A percentile compares a stretch with the other conserved stretches of the same genome.
phyloP scores from a whole-genome alignment of 2,888 invertebrate genomes.

The Gonocerus acuteangulatus region DNA sequence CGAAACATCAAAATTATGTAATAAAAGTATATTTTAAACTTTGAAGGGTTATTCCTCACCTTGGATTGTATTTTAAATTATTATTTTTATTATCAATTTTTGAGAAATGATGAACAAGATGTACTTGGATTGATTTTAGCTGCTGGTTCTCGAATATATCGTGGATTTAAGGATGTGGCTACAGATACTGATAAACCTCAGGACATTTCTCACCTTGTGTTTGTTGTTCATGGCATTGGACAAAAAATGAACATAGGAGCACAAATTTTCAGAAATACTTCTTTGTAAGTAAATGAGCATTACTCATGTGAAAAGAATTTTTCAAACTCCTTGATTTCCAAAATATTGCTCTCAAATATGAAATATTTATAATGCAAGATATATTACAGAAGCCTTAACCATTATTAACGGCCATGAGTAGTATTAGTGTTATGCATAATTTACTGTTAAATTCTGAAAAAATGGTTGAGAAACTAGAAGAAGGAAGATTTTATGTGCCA shows the following conservation, averaged over 20 bases:
- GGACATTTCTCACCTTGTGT: slow-evolving; percentile 60
- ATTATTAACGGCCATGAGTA: no score
- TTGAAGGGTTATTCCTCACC: no score
- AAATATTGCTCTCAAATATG: not conserved
- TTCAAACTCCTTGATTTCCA: not conserved
- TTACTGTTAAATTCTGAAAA: no score
- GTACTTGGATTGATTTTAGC: slow-evolving; percentile 44
- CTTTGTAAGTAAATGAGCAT: not conserved
- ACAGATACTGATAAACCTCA: slow-evolving; percentile 52
- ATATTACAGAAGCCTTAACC: no score
- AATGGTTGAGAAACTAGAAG: no score
- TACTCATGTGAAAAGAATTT: not conserved
- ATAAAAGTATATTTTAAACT: no score
- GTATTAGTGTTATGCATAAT: no score
- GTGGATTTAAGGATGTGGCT: slow-evolving; percentile 53
- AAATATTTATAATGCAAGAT: no score
- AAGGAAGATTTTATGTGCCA: no score
- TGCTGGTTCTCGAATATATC: slow-evolving; percentile 50
- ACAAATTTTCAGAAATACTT: slow-evolving; percentile 54
- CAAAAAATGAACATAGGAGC: slow-evolving; percentile 60
- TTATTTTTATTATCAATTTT: not conserved
- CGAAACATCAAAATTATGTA: no score
- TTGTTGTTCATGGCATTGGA: slow-evolving; percentile 65
- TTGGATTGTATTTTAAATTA: not conserved
- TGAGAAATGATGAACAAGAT: no score